Evolutionary conservation across 2,888 invertebrate species (phyloP).

Genomic region (Mallateleia sp.): DNA sequence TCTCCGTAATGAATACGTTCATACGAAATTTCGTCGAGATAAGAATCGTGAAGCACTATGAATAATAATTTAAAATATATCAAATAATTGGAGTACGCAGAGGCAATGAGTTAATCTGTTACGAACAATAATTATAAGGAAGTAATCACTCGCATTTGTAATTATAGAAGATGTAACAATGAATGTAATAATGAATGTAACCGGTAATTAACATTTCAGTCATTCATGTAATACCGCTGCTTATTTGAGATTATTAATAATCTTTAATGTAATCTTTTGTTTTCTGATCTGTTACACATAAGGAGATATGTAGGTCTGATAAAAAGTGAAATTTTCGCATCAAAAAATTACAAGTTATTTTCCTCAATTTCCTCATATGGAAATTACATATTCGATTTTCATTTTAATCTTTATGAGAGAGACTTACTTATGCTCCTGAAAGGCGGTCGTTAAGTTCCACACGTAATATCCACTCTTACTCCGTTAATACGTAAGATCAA

Average conservation of each 20-base stretch:
- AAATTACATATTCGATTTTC: slow-evolving; percentile 14
- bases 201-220: slow-evolving; percentile 54
- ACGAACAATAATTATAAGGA: slow-evolving; percentile 43
- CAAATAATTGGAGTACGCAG: slow-evolving; percentile 9
- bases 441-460: neutral
- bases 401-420: slow-evolving; percentile 11
- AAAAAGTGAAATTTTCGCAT: neutral
- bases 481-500: neutral
- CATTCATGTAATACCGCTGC: slow-evolving; percentile 7
- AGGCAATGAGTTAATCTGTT: slow-evolving; percentile 30
- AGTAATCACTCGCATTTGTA: slow-evolving; percentile 40
- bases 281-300: neutral
- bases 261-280: slow-evolving; percentile 1
- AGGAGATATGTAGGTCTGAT: neutral
- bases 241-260: slow-evolving; percentile 14
- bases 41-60: slow-evolving; percentile 27
- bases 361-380: slow-evolving; percentile 1
- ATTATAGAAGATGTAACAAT: slow-evolving; percentile 54
- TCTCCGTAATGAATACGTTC: slow-evolving; percentile 5
- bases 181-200: slow-evolving; percentile 58
- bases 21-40: slow-evolving; percentile 5
- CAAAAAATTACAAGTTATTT: neutral
- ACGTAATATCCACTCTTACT: neutral
- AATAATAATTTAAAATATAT: slow-evolving; percentile 37
- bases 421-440: neutral